Percentiles rank a stretch among this genome's conserved stretches.
phyloP scores from a whole-genome alignment of 1,140 invertebrate genomes.

The Stegodyphus mimosarum region DNA sequence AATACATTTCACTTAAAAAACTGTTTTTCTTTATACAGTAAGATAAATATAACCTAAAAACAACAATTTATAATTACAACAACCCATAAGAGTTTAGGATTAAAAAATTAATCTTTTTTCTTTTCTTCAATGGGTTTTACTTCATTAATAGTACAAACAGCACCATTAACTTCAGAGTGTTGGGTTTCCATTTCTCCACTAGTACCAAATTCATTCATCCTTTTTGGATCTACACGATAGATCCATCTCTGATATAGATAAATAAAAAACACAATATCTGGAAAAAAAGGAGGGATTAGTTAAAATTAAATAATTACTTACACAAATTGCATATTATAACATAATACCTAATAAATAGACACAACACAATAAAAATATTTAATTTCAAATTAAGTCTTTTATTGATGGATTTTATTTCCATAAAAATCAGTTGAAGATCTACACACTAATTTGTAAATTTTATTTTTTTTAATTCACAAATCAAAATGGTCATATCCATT shows the following conservation, averaged over 20 bases:
- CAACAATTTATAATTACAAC: slow-evolving; percentile 1
- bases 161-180: slow-evolving; percentile 42
- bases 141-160: slow-evolving; percentile 18
- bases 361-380: neutral
- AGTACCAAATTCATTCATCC: slow-evolving; percentile 97
- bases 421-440: too few species aligned
- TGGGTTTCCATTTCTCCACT: slow-evolving; percentile 69
- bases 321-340: neutral
- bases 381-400: neutral
- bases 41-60: neutral
- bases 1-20: too few species aligned
- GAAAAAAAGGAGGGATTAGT: slow-evolving; percentile 65
- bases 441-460: too few species aligned
- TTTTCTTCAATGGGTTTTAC: slow-evolving; percentile 35
- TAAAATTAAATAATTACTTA: slow-evolving; percentile 46
- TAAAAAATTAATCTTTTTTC: slow-evolving; percentile 46
- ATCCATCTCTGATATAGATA: slow-evolving; percentile 99
- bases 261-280: slow-evolving; percentile 98
- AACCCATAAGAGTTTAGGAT: slow-evolving; percentile 19
- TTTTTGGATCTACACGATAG: slow-evolving; percentile 92
- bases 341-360: neutral
- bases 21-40: too few species aligned
- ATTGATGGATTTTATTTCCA: too few species aligned
- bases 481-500: too few species aligned
- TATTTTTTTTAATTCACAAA: too few species aligned